Base-by-base conservation (phyloP, 2,797 vertebrate species). In the Clarias pachynema region DNA sequence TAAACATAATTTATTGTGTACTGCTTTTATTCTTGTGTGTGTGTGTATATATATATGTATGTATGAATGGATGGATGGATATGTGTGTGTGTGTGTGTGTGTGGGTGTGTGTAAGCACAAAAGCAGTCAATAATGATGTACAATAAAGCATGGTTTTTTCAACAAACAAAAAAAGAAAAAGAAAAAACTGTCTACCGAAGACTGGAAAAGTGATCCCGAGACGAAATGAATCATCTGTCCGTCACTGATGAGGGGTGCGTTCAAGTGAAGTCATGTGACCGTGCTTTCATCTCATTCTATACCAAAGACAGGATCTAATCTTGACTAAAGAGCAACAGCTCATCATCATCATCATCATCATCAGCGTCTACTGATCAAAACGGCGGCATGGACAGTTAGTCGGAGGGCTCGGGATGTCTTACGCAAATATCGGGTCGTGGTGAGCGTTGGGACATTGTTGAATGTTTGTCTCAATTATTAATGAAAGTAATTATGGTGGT, bases 1-100 rank as follows among this genome's bases (percentile, higher is more conserved):
- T 97, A 95, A 96, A 92, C 92, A 97, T 97, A 98, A 99, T 98
- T 99, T 99, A 99, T 99, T 99, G 95, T 96, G 94, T 95, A 94
- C 95, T 94, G 91, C 95, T 96, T 97, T 97, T 95, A 94, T 95
- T 96, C 92, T 94, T 96, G 94, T 95, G 95, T 96, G 95, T 96
- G 94, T 31, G 49, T 69, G 4, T 22, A 5, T 65, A 3, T 26
- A 1, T 15, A 24, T n/a, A 26, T 29, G 26, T 5, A 14, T 65
- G 26, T 4, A 14, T 65, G 63, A 0, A 26, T 65, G 63, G 4
- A 26, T 65, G 63, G 8, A 34, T 70, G 66, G 18, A 31, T 69
- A 18, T 34, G 65, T 68, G 65, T 7, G 66, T 69, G 31, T 20
- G 26, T 66, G 65, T 18, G 14, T 66, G 63, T 29, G 63, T 66